Evolutionary conservation across 2,797 vertebrate genomes (phyloP), one percentile per base, ranked within the genome.

Genomic region (Phoeniculus purpureus): DNA sequence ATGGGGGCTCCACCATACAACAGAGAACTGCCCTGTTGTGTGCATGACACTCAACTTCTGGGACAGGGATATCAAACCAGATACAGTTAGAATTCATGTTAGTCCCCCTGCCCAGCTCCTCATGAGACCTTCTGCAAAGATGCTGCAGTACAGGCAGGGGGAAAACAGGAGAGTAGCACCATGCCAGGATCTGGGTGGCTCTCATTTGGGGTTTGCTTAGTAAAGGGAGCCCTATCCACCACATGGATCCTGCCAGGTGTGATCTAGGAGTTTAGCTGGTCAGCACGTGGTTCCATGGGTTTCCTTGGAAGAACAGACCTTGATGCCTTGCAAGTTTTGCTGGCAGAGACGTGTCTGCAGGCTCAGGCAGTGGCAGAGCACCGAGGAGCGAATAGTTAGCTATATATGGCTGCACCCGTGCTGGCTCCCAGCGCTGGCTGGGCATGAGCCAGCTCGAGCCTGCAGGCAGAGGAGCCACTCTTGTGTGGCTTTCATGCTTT

Each of bases 401-500:
- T 2, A 15, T 5, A 22, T 66, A 13, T n/a, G 51, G 56, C 27
- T 65, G 59, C 43, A 58, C 16, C 31, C 2, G 1, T 65, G 2
- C 18, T 19, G 48, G 64, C 75, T 91, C 26, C 32, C 27, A 71
- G 62, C 25, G 2, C 54, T 10, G 40, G 3, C 55, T 54, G 67
- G 62, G 43, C 55, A 65, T 21, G 40, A 26, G 47, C 40, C 55
- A 79, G 47, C 79, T 54, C 47, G 15, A 43, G 45, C 54, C 78
- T 52, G 54, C 20, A 5, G 45, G 48, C 77, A 83, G 25, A 47
- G 58, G 56, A 75, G 47, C 71, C 55, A 37, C n/a, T 27, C 29
- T 74, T 1, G 0, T 25, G n/a, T 11, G 40, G 50, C n/a, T 78
- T 62, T 56, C 2, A 3, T 0, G 6, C 0, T 1, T 71, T 70